phyloP scores from a whole-genome alignment of 2,888 invertebrate genomes.

The Hymenopus coronatus region DNA sequence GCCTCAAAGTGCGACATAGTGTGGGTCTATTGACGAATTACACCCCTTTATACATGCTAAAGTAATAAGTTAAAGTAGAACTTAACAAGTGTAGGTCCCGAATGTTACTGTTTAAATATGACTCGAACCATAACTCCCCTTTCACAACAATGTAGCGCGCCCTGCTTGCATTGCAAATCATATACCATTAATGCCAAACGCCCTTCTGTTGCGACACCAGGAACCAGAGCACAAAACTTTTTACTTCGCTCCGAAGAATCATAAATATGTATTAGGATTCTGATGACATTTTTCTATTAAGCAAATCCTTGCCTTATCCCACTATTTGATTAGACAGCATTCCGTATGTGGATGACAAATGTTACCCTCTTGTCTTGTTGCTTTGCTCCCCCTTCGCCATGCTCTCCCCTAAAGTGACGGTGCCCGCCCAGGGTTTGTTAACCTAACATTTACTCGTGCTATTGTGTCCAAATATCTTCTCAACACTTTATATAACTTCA shows the following conservation, averaged over 20 bases:
- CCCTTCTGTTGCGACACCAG: not conserved
- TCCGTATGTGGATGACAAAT: conserved; percentile 25
- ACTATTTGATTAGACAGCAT: conserved; percentile 17
- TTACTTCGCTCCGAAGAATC: conserved; percentile 1
- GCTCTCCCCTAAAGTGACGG: not conserved
- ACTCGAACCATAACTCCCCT: not conserved
- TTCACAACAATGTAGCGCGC: not conserved
- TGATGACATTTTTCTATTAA: conserved; percentile 31
- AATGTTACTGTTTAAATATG: too few relatives aligned
- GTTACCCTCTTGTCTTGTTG: not conserved
- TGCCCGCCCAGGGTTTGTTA: not conserved
- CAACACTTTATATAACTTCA: not conserved
- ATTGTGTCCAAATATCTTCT: not conserved
- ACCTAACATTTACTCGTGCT: not conserved
- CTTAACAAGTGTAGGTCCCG: too few relatives aligned
- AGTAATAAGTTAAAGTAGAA: too few relatives aligned
- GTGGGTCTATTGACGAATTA: not conserved
- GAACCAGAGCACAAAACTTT: conserved; percentile 7
- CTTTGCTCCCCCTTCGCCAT: not conserved
- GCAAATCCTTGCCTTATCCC: conserved; percentile 26
- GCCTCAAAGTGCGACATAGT: too few relatives aligned
- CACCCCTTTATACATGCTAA: not conserved
- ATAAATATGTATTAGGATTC: conserved; percentile 29
- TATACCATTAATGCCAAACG: not conserved
- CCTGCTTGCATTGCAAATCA: conserved; percentile 28